Base-by-base conservation (phyloP, 2,797 vertebrate species). In the Sorex maritimensis region DNA sequence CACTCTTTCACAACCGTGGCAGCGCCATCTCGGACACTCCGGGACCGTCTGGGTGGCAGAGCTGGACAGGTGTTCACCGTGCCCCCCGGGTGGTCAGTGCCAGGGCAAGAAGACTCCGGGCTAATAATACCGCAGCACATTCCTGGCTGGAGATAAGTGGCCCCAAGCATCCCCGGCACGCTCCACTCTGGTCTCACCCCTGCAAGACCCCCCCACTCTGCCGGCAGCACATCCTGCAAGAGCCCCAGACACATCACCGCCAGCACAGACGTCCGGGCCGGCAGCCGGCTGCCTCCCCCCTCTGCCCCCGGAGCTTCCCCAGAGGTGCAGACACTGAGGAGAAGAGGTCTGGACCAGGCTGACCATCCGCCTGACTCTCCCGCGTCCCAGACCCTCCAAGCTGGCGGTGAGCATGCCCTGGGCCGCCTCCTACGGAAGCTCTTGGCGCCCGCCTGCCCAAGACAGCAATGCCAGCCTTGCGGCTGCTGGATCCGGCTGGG, bases 91-190 rank as follows among this genome's bases (percentile, higher is more conserved):
- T 75, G 93, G 72, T 91, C 91, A 85, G 58, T 94, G 68, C 91
- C 79, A 92, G 95, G 89, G 93, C 72, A 0, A 93, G 94, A 95
- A 95, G 78, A 82, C 92, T 72, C 91, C 78, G 0, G 80, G 95
- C 95, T 97, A 96, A 95, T 96, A 96, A 97, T 90, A 96, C 91
- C 63, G 11, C 46, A 19, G 89, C 5, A 7, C 97, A 97, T 97
- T 97, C 97, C 94, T 96, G 91, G 86, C 90, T 81, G 2, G 41
- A 96, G 97, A 95, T 97, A 97, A 97, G 96, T 41, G 9, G 95
- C 90, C 96, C 88, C 97, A 95, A 94, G 88, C 95, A 97, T 95
- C 94, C 95, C 61, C 82, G 74, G 97, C 95, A 97, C 95, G 72
- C 89, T 95, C 91, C 2, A 6, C 86, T 86, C 88, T 84, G 0